phyloP scores from a whole-genome alignment of 37 sponge, comb jelly and placozoan species.

The Eunapius fragilis region DNA sequence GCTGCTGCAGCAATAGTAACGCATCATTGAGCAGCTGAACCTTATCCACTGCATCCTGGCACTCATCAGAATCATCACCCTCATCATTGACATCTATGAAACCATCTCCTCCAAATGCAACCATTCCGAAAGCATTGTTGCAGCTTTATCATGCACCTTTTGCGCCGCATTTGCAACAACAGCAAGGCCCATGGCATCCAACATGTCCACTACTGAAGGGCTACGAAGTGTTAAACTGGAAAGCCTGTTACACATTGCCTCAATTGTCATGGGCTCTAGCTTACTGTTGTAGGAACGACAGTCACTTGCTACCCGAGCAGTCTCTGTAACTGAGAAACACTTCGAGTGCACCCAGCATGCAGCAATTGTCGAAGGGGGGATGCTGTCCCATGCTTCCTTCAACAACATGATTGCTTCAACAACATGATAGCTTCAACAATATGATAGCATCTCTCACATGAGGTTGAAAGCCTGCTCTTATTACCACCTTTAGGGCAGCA shows the following conservation, averaged over 20 bases:
- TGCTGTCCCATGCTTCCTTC: background rate
- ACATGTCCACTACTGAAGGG: background rate
- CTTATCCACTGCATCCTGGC: background rate
- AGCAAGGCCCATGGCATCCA: background rate
- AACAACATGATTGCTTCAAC: too few species aligned
- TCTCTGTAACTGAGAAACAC: background rate
- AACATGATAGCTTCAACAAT: too few species aligned
- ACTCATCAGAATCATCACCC: background rate
- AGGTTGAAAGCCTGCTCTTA: slow-evolving; percentile 2
- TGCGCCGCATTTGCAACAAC: background rate
- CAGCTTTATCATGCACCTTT: background rate
- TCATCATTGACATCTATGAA: background rate
- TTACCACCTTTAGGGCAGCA: slow-evolving; percentile 15
- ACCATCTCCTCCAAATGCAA: background rate
- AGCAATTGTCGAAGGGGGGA: background rate
- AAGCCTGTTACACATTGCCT: background rate
- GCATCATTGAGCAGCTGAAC: background rate
- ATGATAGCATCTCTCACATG: background rate
- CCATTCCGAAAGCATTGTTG: background rate
- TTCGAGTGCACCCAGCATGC: background rate
- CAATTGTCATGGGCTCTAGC: background rate
- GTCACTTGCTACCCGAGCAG: background rate
- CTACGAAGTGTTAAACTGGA: background rate
- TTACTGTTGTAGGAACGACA: background rate
- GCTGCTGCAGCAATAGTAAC: background rate